Evolutionary conservation across 2,113 vertebrate species (phyloP), one percentile per base, ranked within the genome.

Genomic region (Semnornis frantzii): DNA sequence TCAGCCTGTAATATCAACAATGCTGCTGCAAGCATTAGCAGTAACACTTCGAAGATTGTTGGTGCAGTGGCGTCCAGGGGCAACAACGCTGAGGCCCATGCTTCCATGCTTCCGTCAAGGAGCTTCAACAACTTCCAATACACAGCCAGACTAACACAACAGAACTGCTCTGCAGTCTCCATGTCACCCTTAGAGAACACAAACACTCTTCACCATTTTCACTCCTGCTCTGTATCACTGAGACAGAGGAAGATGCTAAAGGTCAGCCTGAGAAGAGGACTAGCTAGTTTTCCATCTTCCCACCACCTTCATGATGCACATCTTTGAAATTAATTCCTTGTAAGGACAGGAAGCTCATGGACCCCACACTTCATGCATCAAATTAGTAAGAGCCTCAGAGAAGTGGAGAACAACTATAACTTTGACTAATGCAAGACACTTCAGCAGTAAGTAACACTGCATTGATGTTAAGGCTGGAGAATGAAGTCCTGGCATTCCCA

Each of bases 61-160:
- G 92, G 77, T 84, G 89, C 89, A 94, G 95, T 55, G 2, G 94
- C 93, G 90, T 94, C 94, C 96, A 95, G 81, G 83, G 86, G 83
- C 88, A 96, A 95, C 96, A 89, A 54, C 0, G 2, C 50, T 73
- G 85, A 69, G 90, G 90, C 92, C 95, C 83, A 18, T 16, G 46
- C 66, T 90, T 92, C 92, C 37, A 37, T 37, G 8, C 37, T 39
- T 39, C 37, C 37, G 17, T 58, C 80, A 71, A 86, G 69, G 44
- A 95, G 44, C 81, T 84, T 55, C 91, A 92, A 44, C 55, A 62
- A 37, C 50, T 52, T 73, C 74, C n/a, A 92, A 25, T 3, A 50
- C 7, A 30, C 69, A 64, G 42, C 10, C 85, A 73, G 72, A 66
- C 24, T n/a, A 93, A 74, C 64, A 46, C 27, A 88, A 37, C 57